These are phyloP conservation scores for Timandra comae DNA, from an alignment of 2,888 invertebrate species.

Conservation along the genomic window DNA sequence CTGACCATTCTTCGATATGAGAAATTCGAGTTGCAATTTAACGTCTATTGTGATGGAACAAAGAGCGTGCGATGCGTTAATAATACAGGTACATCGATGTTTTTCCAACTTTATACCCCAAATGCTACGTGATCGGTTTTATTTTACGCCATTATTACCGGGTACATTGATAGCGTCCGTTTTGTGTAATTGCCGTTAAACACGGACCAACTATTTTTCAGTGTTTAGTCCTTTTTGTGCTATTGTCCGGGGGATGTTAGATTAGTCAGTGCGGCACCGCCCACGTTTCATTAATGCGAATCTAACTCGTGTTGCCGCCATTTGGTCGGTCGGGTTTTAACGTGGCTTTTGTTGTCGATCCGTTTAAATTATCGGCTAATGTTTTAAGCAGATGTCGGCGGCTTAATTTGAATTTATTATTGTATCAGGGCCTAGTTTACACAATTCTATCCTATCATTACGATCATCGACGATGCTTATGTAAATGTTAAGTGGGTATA, in stretches of 20 bases:
- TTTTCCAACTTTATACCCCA: conserved; percentile 48
- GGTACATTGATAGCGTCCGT: conserved; percentile 58
- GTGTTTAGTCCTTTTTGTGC: conserved; percentile 54
- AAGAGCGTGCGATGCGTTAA: conserved; percentile 67
- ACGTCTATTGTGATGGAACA: conserved; percentile 69
- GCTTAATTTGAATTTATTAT: conserved; percentile 28
- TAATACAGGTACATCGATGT: conserved; percentile 65
- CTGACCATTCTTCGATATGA: conserved; percentile 49
- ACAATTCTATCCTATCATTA: no score
- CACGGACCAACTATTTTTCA: conserved; percentile 59
- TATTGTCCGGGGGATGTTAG: conserved; percentile 49
- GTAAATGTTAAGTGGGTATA: no score
- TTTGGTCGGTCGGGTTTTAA: conserved; percentile 40
- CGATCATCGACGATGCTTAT: no score
- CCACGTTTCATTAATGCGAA: conserved; percentile 69
- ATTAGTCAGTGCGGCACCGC: conserved; percentile 47
- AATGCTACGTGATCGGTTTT: conserved; percentile 63
- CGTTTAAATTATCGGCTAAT: conserved; percentile 40
- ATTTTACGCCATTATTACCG: conserved; percentile 60
- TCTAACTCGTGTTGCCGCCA: conserved; percentile 58
- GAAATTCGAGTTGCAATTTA: conserved; percentile 71
- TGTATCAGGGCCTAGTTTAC: no score
- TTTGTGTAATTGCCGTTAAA: conserved; percentile 68
- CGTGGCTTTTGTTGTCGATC: conserved; percentile 49
- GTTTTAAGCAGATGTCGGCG: conserved; percentile 40